phyloP scores from a whole-genome alignment of 2,113 vertebrate genomes.

The Poecile atricapillus region DNA sequence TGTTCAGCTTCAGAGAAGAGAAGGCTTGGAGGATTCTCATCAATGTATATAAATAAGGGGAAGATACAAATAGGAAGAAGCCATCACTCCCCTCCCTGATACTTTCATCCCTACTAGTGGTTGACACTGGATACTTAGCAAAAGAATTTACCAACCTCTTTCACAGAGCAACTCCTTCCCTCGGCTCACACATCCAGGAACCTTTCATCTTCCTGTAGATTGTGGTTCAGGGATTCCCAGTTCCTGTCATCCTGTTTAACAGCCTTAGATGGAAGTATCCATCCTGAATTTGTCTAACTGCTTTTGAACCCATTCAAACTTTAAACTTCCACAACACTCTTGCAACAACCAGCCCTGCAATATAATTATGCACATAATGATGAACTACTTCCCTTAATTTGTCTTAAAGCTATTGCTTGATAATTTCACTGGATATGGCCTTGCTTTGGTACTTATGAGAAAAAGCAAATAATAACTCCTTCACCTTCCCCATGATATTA shows the following conservation, averaged over 20 bases:
- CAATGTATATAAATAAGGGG: neutral
- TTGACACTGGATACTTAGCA: neutral
- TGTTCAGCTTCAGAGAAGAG: neutral
- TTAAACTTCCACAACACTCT: neutral
- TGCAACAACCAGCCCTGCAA: neutral
- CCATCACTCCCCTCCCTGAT: neutral
- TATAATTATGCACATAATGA: conserved; percentile 12
- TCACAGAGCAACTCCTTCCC: neutral
- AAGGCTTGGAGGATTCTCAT: neutral
- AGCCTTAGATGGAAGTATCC: neutral
- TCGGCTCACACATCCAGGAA: neutral
- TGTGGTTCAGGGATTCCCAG: neutral
- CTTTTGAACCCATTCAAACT: conserved; percentile 25
- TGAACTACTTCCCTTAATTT: neutral
- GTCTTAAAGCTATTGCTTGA: neutral
- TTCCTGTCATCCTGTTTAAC: neutral
- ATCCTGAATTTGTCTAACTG: neutral
- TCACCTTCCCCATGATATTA: neutral
- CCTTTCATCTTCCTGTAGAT: neutral
- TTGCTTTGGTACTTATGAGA: neutral
- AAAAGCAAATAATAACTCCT: neutral
- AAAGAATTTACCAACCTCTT: neutral
- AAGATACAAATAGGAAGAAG: neutral
- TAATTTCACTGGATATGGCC: neutral
- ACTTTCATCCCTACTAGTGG: neutral